A percentile compares a stretch with the other conserved stretches of the same genome.
phyloP scores from a whole-genome alignment of 2,888 invertebrate genomes.

The Strigamia crassipes region DNA sequence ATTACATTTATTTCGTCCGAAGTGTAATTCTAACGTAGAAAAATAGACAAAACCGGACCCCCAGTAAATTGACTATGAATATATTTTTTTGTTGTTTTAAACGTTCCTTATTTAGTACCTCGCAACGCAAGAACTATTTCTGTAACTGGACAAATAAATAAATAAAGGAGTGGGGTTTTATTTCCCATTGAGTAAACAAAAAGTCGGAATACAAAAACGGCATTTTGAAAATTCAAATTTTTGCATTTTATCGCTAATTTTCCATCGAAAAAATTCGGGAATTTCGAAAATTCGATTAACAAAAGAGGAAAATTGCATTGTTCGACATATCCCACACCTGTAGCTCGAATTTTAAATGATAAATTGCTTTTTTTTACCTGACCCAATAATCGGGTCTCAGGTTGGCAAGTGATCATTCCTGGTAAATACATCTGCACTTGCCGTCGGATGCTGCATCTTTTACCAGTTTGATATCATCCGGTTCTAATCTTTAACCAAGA shows the following conservation, averaged over 20 bases:
- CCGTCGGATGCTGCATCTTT: slow-evolving; percentile 14
- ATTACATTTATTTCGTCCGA: too few species aligned
- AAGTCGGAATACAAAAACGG: background rate
- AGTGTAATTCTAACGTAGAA: background rate
- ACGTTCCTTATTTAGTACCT: slow-evolving; percentile 16
- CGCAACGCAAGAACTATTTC: background rate
- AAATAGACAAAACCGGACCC: background rate
- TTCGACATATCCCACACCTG: background rate
- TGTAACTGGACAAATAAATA: slow-evolving; percentile 39
- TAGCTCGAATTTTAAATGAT: background rate
- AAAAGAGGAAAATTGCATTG: too few species aligned
- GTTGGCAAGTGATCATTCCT: slow-evolving; percentile 32
- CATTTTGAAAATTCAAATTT: too few species aligned
- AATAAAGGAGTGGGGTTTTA: background rate
- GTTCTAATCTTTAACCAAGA: background rate
- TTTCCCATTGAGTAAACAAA: background rate
- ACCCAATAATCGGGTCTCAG: slow-evolving; percentile 3
- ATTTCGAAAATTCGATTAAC: too few species aligned
- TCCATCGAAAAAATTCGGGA: too few species aligned
- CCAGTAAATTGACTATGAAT: background rate
- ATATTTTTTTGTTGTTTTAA: background rate
- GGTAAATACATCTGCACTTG: slow-evolving; percentile 28
- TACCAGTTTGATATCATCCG: background rate
- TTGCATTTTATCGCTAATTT: too few species aligned
- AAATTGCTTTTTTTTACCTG: background rate